A percentile compares a stretch with the other conserved stretches of the same genome.
Evolutionary conservation across 2,797 vertebrate species (phyloP).

Genomic region (Telmatherina bonti): DNA sequence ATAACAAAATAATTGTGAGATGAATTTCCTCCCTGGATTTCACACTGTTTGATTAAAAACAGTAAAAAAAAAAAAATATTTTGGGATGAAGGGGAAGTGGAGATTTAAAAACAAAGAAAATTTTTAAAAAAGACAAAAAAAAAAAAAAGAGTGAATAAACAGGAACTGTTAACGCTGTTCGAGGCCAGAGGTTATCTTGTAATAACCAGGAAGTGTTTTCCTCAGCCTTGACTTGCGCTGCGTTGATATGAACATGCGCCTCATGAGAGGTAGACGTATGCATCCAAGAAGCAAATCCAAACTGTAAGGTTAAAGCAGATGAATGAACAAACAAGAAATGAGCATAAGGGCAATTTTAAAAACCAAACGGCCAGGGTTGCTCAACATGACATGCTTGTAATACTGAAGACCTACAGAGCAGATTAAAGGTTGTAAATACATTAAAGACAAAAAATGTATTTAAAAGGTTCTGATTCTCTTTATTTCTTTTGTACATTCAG

Average conservation of each 20-base stretch:
- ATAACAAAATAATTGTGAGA: conserved; percentile 84
- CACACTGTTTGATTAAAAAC: conserved; percentile 85
- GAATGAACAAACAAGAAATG: conserved; percentile 72
- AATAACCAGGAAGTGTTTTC: conserved; percentile 66
- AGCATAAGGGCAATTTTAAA: conserved; percentile 80
- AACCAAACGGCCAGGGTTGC: conserved; percentile 78
- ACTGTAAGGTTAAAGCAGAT: conserved; percentile 62
- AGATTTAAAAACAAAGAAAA: conserved; percentile 44
- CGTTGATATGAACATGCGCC: conserved; percentile 72
- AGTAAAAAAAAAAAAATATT: conserved; percentile 75
- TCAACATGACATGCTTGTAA: conserved; percentile 88
- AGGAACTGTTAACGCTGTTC: conserved; percentile 67
- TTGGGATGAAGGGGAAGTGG: conserved; percentile 77
- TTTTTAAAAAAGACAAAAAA: conserved; percentile 23
- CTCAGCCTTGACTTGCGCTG: conserved; percentile 76
- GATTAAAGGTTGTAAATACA: conserved; percentile 98
- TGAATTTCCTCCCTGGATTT: conserved; percentile 87
- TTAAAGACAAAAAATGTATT: conserved; percentile 87
- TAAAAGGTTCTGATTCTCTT: conserved; percentile 59
- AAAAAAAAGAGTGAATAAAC: conserved; percentile 53
- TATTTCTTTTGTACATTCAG: conserved; percentile 49
- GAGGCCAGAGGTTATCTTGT: conserved; percentile 73
- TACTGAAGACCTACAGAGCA: conserved; percentile 91
- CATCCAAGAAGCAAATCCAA: conserved; percentile 70
- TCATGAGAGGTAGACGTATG: conserved; percentile 66